Evolutionary conservation across 2,888 invertebrate species (phyloP), one percentile per base, ranked within the genome.

Genomic region (Volucella inanis): DNA sequence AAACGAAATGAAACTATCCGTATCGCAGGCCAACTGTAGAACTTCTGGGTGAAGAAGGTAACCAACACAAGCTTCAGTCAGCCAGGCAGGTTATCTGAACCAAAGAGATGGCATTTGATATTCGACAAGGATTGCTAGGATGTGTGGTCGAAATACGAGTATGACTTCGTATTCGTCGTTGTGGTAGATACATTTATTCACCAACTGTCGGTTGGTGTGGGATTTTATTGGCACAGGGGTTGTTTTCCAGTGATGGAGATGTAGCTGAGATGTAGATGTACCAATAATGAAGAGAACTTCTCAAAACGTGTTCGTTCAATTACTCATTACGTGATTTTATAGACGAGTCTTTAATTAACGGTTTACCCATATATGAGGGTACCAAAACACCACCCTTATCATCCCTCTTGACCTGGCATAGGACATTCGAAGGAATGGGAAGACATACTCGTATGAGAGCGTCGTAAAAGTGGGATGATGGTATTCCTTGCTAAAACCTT

Each of bases 301-400:
- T 22, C 11, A 15, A 31, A 54, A 62, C 68, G 68, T 75, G 68
- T 68, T 61, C 80, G 38, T 64, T 83, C 83, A 68, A 83, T 83
- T 83, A 83, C 83, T 84, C 74, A 84, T 84, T 84, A 84, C 65
- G 74, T 79, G 72, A 74, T 84, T 84, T 84, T 84, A 84, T 84
- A 64, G 78, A 79, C 64, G 64, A 41, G 78, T 65, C 70, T 79
- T 84, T 84, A 84, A 84, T 84, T 84, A 84, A 84, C 79, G 75
- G 75, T 74, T 64, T 52, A 50, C 57, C 31, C 6, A 31, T 31
- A 31, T 31, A 31, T 31, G 31, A 31, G 31, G 31, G 6, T 31
- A 31, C 31, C 31, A 31, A 31, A 74, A 50, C 49, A 49, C n/a
- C 50, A 31, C 15, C 59, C 59, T 67, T 65, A 70, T 18, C 43